Evolutionary conservation across 2,888 invertebrate genomes (phyloP).

Genomic region (Cephus pulcher): DNA sequence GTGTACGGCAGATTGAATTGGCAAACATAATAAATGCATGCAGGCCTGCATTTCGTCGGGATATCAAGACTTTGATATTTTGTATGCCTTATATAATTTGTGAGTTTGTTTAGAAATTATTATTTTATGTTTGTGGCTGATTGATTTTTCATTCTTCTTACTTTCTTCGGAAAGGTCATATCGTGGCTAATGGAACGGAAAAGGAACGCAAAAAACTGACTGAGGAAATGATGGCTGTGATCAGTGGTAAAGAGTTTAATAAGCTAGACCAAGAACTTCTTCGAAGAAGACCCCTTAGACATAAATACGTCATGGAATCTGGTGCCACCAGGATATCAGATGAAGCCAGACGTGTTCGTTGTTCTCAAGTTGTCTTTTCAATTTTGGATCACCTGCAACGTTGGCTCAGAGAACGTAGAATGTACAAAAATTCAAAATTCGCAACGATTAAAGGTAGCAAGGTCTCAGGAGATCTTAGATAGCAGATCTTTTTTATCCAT

Average conservation of each 20-base stretch:
- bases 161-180: conserved; percentile 69
- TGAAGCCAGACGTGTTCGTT: conserved; percentile 59
- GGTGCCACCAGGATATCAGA: conserved; percentile 54
- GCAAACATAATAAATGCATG: conserved; percentile 76
- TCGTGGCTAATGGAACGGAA: conserved; percentile 63
- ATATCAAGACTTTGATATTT: conserved; percentile 77
- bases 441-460: conserved; percentile 16
- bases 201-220: conserved; percentile 66
- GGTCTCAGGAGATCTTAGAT: too few species aligned
- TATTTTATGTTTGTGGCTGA: not conserved
- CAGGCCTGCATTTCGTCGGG: conserved; percentile 80
- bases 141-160: not conserved
- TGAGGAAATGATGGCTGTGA: conserved; percentile 72
- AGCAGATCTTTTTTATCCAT: not conserved
- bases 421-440: conserved; percentile 43
- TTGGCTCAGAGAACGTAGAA: conserved; percentile 71
- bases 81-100: conserved; percentile 80
- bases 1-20: conserved; percentile 72
- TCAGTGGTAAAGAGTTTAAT: conserved; percentile 55
- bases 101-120: conserved; percentile 37
- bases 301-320: conserved; percentile 37
- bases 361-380: conserved; percentile 72
- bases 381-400: conserved; percentile 81
- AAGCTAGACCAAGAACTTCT: conserved; percentile 51
- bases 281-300: conserved; percentile 49